A percentile compares a stretch with the other conserved stretches of the same genome.
These are phyloP conservation scores for Crambe crambe DNA, from an alignment of 37 sponge, comb jelly and placozoan genomes.

Conservation along the genomic window DNA sequence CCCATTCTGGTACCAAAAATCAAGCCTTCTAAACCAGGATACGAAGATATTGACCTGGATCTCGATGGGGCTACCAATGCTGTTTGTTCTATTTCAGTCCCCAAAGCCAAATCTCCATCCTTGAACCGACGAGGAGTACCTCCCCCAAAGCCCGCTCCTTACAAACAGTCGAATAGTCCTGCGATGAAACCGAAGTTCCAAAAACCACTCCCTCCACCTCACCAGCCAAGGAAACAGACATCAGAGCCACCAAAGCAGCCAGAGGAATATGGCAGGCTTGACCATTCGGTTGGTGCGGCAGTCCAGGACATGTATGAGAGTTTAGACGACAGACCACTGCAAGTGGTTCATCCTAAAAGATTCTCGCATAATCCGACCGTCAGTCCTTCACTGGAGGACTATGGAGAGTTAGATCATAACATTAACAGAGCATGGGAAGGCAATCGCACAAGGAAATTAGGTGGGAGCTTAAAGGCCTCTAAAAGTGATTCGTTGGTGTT, in stretches of 20 bases:
- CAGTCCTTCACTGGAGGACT: not conserved
- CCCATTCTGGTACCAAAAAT: too few species aligned
- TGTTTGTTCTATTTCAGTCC: too few species aligned
- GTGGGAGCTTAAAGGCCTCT: too few species aligned
- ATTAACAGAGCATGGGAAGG: not conserved
- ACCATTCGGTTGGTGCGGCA: not conserved
- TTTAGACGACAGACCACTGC: not conserved
- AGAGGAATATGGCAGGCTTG: slow-evolving; percentile 12
- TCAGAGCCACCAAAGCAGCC: slow-evolving; percentile 1
- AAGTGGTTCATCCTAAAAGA: not conserved
- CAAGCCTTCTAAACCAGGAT: not conserved
- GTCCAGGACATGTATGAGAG: not conserved
- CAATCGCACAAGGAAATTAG: too few species aligned
- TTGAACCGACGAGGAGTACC: too few species aligned
- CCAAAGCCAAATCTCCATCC: too few species aligned
- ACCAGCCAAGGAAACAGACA: not conserved
- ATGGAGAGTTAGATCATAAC: slow-evolving; percentile 16
- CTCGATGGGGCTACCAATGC: too few species aligned
- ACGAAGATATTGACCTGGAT: not conserved
- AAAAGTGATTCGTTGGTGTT: too few species aligned
- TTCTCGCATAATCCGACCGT: not conserved
- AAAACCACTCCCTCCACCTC: too few species aligned
- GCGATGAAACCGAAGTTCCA: too few species aligned
- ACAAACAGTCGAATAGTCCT: too few species aligned
- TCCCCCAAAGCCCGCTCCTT: too few species aligned